Conservation (phyloP, 1,140 invertebrate species). For the Dysdera silvatica region DNA sequence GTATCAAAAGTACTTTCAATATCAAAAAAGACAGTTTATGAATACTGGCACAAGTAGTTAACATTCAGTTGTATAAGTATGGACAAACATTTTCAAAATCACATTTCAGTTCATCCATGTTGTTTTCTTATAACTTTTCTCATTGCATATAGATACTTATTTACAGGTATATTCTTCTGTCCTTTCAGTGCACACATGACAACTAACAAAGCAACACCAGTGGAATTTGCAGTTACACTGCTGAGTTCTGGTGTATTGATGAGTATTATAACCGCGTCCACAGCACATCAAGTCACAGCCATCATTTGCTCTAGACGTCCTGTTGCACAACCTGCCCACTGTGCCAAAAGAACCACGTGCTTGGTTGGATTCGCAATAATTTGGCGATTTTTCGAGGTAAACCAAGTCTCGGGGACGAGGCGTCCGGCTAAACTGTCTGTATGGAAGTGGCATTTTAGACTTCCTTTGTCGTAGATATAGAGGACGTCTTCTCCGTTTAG, state of each 20-base stretch:
- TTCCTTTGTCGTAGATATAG: conserved; percentile 7
- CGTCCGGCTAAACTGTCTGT: no score
- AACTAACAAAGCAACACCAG: conserved; percentile 58
- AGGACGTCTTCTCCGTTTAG: conserved; percentile 1
- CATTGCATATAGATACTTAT: no score
- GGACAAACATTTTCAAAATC: no score
- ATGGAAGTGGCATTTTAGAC: conserved; percentile 12
- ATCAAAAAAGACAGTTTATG: no score
- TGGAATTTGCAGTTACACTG: conserved; percentile 56
- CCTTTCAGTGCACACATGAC: conserved; percentile 52
- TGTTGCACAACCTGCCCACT: conserved; percentile 53
- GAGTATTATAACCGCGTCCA: conserved; percentile 46
- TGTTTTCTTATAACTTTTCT: no score
- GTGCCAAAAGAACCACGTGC: conserved; percentile 47
- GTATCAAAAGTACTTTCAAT: no score
- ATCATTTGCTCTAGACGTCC: conserved; percentile 56
- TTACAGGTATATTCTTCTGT: conserved; percentile 53
- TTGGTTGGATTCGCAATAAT: conserved; percentile 73
- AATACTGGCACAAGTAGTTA: no score
- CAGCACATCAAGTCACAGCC: conserved; percentile 58
- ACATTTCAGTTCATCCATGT: no score
- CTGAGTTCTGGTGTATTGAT: conserved; percentile 34
- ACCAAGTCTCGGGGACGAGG: conserved; percentile 76
- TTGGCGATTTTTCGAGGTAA: conserved; percentile 78
- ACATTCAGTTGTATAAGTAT: no score